These are phyloP conservation scores for Hyperopisus bebe DNA, from an alignment of 2,113 vertebrate genomes.

Conservation along the genomic window DNA sequence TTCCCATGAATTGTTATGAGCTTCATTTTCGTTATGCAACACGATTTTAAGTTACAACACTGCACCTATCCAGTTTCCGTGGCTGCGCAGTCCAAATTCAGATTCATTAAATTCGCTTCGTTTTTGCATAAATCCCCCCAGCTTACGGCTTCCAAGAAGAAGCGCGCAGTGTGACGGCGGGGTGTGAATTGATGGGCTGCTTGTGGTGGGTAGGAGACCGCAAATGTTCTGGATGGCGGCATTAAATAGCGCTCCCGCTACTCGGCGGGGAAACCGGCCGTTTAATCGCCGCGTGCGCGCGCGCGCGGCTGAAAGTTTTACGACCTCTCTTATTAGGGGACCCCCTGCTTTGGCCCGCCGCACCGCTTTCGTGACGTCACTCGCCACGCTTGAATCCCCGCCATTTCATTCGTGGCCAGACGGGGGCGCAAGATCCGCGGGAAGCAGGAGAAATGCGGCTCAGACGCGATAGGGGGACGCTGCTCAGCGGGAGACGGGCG, in stretches of 20 bases:
- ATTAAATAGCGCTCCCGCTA: not conserved
- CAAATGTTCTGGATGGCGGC: not conserved
- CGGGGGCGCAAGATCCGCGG: not conserved
- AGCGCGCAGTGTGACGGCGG: not conserved
- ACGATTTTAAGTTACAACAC: not conserved
- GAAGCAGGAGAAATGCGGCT: not conserved
- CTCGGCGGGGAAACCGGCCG: not conserved
- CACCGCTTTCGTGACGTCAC: not conserved
- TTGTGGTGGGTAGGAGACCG: not conserved
- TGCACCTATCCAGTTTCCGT: not conserved
- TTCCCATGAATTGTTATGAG: not conserved
- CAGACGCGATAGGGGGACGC: not conserved
- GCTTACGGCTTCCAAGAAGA: not conserved
- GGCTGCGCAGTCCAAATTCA: not conserved
- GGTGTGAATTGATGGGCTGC: not conserved
- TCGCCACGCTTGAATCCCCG: not conserved
- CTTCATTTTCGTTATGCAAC: not conserved
- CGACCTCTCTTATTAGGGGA: not conserved
- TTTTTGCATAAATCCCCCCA: not conserved
- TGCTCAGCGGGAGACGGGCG: not conserved
- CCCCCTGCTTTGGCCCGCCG: not conserved
- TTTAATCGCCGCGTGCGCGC: not conserved
- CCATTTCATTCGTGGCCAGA: not conserved
- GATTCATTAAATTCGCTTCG: not conserved
- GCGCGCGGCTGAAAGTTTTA: constrained; percentile 8